These are phyloP conservation scores for Helicolenus hilgendorfi DNA, from an alignment of 2,797 vertebrate species.

Conservation along the genomic window DNA sequence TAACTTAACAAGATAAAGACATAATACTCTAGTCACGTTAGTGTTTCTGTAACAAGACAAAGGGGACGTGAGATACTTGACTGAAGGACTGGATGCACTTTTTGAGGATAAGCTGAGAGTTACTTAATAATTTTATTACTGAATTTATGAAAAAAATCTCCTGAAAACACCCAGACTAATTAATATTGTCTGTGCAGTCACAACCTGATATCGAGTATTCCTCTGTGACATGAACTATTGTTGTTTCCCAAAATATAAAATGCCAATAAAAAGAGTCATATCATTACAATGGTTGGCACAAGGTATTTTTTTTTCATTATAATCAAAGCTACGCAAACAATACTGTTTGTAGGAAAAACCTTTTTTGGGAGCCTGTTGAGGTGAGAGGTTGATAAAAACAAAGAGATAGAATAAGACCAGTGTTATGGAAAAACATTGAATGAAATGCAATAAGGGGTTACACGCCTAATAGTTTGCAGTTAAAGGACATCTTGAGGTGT, in stretches of 20 bases:
- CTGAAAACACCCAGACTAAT: background rate
- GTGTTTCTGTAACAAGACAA: constrained; percentile 22
- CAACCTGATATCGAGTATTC: background rate
- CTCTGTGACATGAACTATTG: background rate
- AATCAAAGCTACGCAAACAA: background rate
- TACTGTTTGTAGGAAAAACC: background rate
- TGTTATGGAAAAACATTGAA: constrained; percentile 40
- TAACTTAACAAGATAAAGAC: constrained; percentile 14
- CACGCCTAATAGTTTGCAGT: constrained; percentile 82
- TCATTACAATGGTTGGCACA: background rate
- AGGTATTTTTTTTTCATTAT: background rate
- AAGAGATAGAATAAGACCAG: constrained; percentile 35
- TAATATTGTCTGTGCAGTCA: background rate
- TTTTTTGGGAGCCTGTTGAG: background rate
- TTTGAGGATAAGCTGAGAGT: background rate
- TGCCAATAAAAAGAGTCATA: background rate
- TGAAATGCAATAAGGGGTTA: constrained; percentile 63
- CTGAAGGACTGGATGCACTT: background rate
- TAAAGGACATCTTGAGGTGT: constrained; percentile 88
- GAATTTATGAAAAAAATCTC: background rate
- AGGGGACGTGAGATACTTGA: background rate
- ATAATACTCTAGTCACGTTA: background rate
- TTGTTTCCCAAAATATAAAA: background rate
- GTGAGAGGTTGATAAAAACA: background rate
- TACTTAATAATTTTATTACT: background rate